phyloP scores from a whole-genome alignment of 2,888 invertebrate species.

The Chironomus tentans region DNA sequence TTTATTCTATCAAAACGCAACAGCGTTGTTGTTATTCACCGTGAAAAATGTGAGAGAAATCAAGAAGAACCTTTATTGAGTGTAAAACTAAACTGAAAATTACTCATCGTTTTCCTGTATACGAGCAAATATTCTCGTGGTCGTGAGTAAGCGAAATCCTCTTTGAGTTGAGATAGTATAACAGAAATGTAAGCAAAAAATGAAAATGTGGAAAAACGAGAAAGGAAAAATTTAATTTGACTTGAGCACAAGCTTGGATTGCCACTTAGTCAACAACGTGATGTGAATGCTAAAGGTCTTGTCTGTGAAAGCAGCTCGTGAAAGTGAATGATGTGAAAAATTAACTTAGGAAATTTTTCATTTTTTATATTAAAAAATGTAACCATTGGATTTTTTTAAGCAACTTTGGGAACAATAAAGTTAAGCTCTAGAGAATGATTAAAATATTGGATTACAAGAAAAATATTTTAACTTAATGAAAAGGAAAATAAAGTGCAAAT shows the following conservation, averaged over 20 bases:
- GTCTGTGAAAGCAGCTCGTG: background rate
- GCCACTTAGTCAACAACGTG: constrained; percentile 12
- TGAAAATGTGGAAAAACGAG: background rate
- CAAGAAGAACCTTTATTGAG: background rate
- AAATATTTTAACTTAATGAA: no score
- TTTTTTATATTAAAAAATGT: background rate
- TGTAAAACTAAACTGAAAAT: background rate
- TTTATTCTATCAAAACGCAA: background rate
- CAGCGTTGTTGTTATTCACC: background rate
- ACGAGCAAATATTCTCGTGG: background rate
- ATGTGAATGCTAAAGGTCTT: constrained; percentile 5
- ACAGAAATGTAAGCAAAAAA: no score
- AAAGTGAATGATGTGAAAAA: background rate
- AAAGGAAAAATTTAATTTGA: background rate
- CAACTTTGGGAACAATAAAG: no score
- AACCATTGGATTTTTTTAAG: no score
- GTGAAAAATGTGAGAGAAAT: background rate
- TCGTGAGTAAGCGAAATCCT: background rate
- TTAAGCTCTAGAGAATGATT: no score
- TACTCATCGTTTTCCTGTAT: background rate
- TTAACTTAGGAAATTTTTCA: background rate
- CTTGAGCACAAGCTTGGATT: background rate
- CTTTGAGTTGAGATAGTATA: no score
- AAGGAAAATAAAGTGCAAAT: no score
- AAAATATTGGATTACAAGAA: no score